Evolutionary conservation across 2,797 vertebrate species (phyloP).

Genomic region (Sebastes dallii): DNA sequence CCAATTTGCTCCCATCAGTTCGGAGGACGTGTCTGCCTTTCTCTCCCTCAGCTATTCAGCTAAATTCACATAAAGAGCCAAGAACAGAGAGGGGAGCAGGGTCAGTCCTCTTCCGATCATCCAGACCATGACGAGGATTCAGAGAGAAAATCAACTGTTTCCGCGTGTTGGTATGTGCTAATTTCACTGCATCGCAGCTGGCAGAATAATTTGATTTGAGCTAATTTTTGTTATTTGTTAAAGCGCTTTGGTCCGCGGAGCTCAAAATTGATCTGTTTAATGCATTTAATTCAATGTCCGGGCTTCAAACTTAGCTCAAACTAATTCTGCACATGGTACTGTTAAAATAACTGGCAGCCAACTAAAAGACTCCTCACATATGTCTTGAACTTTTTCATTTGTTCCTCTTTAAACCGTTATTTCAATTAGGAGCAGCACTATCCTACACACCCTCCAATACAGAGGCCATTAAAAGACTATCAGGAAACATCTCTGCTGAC

Average conservation of each 20-base stretch:
- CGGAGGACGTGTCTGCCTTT: not conserved
- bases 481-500: not conserved
- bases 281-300: conserved; percentile 22
- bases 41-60: not conserved
- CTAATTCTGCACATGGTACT: not conserved
- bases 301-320: not conserved
- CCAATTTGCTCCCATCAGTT: not conserved
- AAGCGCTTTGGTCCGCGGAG: not conserved
- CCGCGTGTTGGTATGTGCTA: too few relatives aligned
- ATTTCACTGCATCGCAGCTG: not conserved
- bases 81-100: not conserved
- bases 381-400: not conserved
- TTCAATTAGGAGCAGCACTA: not conserved
- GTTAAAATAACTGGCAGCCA: conserved; percentile 4
- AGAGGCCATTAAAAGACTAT: not conserved
- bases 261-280: conserved; percentile 10
- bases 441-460: too few relatives aligned
- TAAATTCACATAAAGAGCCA: not conserved
- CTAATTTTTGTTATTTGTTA: not conserved
- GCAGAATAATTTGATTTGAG: not conserved
- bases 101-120: not conserved
- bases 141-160: not conserved
- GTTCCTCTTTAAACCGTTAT: not conserved
- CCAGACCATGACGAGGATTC: not conserved
- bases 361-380: not conserved